These are phyloP conservation scores for Arrhopalites spinosus DNA, from an alignment of 2,888 invertebrate species.

Conservation along the genomic window DNA sequence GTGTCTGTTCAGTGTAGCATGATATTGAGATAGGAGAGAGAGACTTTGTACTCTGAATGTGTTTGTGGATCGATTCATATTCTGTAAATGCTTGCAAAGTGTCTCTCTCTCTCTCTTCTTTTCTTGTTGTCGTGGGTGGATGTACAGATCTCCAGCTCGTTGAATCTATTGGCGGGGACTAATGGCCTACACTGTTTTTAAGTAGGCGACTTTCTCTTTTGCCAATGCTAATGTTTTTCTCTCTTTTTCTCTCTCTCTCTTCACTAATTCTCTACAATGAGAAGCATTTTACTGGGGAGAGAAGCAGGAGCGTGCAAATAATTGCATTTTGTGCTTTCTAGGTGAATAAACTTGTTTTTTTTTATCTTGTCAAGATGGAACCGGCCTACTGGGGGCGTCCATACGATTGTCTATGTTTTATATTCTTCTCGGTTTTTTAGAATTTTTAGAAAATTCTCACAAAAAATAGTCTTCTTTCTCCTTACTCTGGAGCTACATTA, in stretches of 20 bases:
- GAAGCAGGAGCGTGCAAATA: constrained; percentile 6
- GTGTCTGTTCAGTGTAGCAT: too few relatives aligned
- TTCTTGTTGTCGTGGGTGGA: too few relatives aligned
- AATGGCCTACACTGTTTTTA: too few relatives aligned
- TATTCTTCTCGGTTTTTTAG: too few relatives aligned
- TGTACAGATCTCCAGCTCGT: background rate
- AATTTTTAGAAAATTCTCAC: too few relatives aligned
- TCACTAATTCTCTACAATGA: constrained; percentile 23
- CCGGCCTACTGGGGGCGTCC: background rate
- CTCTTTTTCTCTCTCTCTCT: background rate
- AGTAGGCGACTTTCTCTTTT: background rate
- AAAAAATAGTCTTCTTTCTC: background rate
- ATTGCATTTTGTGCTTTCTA: constrained; percentile 3
- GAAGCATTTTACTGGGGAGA: constrained; percentile 4
- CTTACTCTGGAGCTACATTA: too few relatives aligned
- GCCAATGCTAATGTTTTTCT: background rate
- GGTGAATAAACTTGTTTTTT: constrained; percentile 8
- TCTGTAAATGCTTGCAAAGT: background rate
- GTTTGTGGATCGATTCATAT: background rate
- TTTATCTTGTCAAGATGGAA: background rate
- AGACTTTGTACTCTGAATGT: background rate
- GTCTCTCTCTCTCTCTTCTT: background rate
- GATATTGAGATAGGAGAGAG: background rate
- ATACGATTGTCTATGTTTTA: background rate
- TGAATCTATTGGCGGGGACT: too few relatives aligned